phyloP scores from a whole-genome alignment of 1,140 invertebrate species.

The Eueides isabella region DNA sequence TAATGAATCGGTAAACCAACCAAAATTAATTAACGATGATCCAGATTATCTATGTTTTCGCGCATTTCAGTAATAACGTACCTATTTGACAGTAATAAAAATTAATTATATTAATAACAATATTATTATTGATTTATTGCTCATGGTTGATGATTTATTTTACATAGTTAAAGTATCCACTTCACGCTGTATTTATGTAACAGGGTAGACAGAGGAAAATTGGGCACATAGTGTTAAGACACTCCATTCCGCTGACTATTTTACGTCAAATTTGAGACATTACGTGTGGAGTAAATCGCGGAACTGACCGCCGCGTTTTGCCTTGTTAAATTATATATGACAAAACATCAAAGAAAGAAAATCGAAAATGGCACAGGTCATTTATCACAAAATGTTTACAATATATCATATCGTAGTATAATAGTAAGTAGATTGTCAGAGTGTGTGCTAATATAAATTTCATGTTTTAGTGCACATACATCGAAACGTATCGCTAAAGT shows the following conservation, averaged over 20 bases:
- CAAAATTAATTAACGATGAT: constrained; percentile 14
- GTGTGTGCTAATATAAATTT: not conserved
- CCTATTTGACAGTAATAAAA: not conserved
- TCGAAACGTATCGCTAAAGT: constrained; percentile 87
- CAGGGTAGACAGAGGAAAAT: too few relatives aligned
- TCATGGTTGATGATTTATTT: too few relatives aligned
- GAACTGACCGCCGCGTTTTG: too few relatives aligned
- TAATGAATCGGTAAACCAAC: constrained; percentile 11
- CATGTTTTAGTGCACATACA: constrained; percentile 84
- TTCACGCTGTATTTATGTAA: too few relatives aligned
- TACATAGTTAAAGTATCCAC: too few relatives aligned
- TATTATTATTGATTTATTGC: not conserved
- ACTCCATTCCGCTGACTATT: too few relatives aligned
- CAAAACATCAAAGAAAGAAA: not conserved
- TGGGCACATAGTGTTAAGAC: too few relatives aligned
- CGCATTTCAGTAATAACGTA: not conserved
- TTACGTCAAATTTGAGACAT: too few relatives aligned
- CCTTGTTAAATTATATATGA: not conserved
- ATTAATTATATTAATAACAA: not conserved
- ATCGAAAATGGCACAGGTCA: not conserved
- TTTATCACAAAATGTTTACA: not conserved
- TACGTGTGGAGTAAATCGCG: too few relatives aligned
- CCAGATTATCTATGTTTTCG: not conserved
- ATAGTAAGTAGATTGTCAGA: not conserved
- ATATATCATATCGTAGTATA: not conserved